Base-by-base conservation (phyloP, 2,113 vertebrate genomes). In the Thomomys bottae region DNA sequence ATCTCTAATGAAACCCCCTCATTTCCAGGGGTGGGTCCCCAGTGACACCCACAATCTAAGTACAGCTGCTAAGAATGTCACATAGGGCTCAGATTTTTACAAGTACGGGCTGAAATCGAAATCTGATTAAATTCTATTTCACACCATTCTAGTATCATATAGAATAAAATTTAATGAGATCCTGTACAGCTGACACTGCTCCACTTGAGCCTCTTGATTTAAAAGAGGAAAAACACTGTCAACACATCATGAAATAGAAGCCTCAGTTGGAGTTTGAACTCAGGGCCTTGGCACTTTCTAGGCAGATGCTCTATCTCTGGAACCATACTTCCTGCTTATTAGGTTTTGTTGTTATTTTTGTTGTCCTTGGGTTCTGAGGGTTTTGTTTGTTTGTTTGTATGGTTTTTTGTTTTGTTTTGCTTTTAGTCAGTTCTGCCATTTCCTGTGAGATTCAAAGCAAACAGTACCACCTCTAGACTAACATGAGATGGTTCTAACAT, bases 31-130 rank as follows among this genome's bases (percentile, higher is more conserved):
- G 10, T 24, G 64, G n/a, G 49, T 54, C 3, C 21, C 10, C 42
- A 30, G 2, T 67, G 42, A 87, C 24, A 23, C 11, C 26, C 66
- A 11, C 49, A 79, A 0, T 72, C 66, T 64, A 80, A 45, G n/a
- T 72, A 36, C 15, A 78, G 40, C 45, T 34, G 17, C 86, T 85
- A 70, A 86, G 68, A 92, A 30, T 88, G 49, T 17, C 42, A 42
- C n/a, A 30, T 14, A 40, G 26, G 7, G 32, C 57, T 63, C n/a
- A 34, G 2, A 24, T 79, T 76, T 90, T 87, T 40, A 68, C 54
- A 92, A 81, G 57, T 87, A 26, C 84, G 38, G 28, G 68, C 72
- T 95, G 36, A 93, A 90, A 64, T 81, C 23, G 88, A 70, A 94
- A 90, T 76, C 70, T 75, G 61, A 64, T 83, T 72, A 85, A 88